Conservation (phyloP, 2,888 invertebrate species). For the Sinhomidia bicolor region DNA sequence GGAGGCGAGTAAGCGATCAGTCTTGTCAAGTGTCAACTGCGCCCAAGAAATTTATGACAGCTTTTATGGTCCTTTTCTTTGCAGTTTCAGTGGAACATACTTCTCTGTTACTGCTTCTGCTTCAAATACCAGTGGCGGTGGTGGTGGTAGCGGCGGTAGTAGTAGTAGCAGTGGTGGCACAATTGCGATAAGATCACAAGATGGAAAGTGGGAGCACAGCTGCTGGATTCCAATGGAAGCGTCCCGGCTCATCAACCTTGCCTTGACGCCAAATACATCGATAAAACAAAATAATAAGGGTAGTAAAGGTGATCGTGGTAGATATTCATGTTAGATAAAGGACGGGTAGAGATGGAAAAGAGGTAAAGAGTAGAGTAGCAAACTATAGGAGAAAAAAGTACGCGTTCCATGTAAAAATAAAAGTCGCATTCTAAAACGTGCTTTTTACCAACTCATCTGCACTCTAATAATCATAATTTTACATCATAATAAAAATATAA, state of each 20-base stretch:
- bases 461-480: no score
- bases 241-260: constrained; percentile 65
- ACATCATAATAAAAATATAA: no score
- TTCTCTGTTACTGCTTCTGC: neutral
- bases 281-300: constrained; percentile 23
- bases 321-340: neutral
- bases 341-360: neutral
- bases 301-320: neutral
- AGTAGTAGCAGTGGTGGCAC: no score
- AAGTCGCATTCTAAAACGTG: neutral
- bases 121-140: neutral
- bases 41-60: constrained; percentile 61
- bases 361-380: no score
- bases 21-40: constrained; percentile 74
- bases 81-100: constrained; percentile 11
- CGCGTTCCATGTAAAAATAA: no score
- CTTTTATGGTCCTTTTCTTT: constrained; percentile 44
- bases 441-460: neutral
- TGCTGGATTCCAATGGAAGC: constrained; percentile 49
- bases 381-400: no score
- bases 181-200: constrained; percentile 7
- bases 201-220: constrained; percentile 33
- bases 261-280: constrained; percentile 28
- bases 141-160: no score
- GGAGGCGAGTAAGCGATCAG: constrained; percentile 56